Conservation (phyloP, 2,888 invertebrate species). For the Epiblema foenella region DNA sequence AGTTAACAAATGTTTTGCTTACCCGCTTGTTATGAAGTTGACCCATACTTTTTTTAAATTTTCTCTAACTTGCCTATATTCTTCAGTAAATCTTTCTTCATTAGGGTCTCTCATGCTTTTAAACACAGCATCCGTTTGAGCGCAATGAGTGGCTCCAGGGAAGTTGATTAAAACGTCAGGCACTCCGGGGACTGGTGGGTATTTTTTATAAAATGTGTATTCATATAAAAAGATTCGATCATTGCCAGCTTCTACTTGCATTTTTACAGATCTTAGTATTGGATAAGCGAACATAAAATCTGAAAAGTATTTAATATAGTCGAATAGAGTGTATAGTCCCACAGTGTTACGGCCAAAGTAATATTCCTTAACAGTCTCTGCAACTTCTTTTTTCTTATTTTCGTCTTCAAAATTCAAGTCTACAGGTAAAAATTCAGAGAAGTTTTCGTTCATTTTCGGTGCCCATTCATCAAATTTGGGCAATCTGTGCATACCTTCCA, state of each 20-base stretch:
- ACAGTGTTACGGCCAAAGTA: slow-evolving; percentile 6
- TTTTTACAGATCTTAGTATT: slow-evolving; percentile 8
- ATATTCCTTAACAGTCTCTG: slow-evolving; percentile 4
- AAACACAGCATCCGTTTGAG: slow-evolving; percentile 11
- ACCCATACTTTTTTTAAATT: slow-evolving; percentile 14
- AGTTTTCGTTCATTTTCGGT: slow-evolving; percentile 4
- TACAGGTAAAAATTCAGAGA: slow-evolving; percentile 12
- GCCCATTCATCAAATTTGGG: neutral
- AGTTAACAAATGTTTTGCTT: neutral
- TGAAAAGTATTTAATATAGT: slow-evolving; percentile 13
- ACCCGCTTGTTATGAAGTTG: slow-evolving; percentile 21
- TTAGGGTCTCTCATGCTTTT: neutral
- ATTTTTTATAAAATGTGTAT: slow-evolving; percentile 14
- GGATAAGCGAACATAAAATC: slow-evolving; percentile 8
- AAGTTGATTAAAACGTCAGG: slow-evolving; percentile 7
- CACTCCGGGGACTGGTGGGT: neutral
- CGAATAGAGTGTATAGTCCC: slow-evolving; percentile 9
- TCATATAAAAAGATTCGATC: slow-evolving; percentile 11
- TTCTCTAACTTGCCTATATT: slow-evolving; percentile 10
- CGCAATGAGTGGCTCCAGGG: slow-evolving; percentile 15
- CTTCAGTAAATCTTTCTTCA: slow-evolving; percentile 5
- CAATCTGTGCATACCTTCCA: slow-evolving; percentile 13
- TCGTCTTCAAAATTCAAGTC: slow-evolving; percentile 14
- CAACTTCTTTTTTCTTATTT: neutral
- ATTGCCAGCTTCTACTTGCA: slow-evolving; percentile 8